phyloP scores from a whole-genome alignment of 64 coral and sea anemone species.

The Dendrophyllia cribrosa region DNA sequence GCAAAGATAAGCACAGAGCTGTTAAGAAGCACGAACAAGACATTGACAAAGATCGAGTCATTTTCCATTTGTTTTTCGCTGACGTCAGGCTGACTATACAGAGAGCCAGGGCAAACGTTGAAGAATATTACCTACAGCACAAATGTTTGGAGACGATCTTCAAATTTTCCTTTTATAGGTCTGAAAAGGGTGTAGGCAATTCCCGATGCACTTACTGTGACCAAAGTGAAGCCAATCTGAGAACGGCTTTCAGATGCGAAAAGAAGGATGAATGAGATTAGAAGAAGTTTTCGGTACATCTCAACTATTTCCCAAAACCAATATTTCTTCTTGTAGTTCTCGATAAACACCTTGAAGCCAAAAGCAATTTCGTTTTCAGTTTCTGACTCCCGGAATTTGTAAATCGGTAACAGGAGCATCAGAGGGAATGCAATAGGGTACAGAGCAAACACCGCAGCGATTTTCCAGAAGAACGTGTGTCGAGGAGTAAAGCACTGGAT shows the following conservation, averaged over 20 bases:
- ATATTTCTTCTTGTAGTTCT: not conserved
- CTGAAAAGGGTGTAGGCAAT: constrained; percentile 20
- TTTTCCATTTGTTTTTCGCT: not conserved
- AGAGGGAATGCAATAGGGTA: constrained; percentile 85
- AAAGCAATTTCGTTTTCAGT: not conserved
- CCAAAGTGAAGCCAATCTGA: constrained; percentile 52
- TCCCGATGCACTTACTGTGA: constrained; percentile 57
- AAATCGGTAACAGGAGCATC: constrained; percentile 57
- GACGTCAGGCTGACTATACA: not conserved
- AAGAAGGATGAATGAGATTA: not conserved
- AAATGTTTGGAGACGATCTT: not conserved
- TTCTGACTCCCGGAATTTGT: constrained; percentile 17
- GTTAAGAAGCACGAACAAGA: not conserved
- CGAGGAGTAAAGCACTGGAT: constrained; percentile 15
- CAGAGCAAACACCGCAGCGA: constrained; percentile 49
- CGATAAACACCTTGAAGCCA: not conserved
- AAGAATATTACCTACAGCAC: not conserved
- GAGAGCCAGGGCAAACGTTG: not conserved
- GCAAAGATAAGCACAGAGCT: not conserved
- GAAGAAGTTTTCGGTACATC: not conserved
- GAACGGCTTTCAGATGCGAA: not conserved
- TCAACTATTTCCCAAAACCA: not conserved
- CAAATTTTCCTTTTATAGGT: not conserved
- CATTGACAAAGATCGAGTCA: not conserved
- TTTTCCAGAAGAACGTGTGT: constrained; percentile 43